phyloP scores from a whole-genome alignment of 2,797 vertebrate species.

The Megaceryle alcyon region DNA sequence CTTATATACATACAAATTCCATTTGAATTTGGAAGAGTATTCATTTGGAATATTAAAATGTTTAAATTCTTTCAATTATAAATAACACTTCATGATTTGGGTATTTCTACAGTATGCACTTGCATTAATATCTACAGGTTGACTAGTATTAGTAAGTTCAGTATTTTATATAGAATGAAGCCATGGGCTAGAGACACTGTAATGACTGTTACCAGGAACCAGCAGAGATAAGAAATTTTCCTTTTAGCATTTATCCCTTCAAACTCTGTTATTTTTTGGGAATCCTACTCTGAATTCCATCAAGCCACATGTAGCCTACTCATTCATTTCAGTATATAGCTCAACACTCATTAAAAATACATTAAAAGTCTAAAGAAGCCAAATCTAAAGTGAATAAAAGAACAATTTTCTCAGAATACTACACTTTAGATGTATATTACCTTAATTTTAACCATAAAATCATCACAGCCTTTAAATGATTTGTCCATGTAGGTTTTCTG shows the following conservation, averaged over 20 bases:
- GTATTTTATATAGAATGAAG: not conserved
- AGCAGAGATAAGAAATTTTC: slow-evolving; percentile 1
- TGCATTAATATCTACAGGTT: not conserved
- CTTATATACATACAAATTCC: not conserved
- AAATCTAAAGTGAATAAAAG: slow-evolving; percentile 7
- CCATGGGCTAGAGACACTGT: not conserved
- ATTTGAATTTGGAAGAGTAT: not conserved
- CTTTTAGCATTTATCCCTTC: not conserved
- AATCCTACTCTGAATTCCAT: not conserved
- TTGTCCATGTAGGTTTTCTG: not conserved
- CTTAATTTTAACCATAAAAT: slow-evolving; percentile 30
- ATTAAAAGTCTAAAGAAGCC: not conserved
- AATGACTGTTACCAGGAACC: not conserved
- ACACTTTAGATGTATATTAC: not conserved
- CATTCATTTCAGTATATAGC: not conserved
- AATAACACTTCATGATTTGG: not conserved
- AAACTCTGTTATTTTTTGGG: not conserved
- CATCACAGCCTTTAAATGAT: slow-evolving; percentile 7
- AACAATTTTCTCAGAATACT: not conserved
- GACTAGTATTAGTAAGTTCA: not conserved
- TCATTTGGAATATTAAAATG: not conserved
- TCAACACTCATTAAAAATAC: not conserved
- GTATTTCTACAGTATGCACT: not conserved
- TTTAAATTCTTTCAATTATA: not conserved
- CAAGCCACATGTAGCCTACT: not conserved